Conservation (phyloP, 2,888 invertebrate genomes). For the Drosophila nr. perissopoda region DNA sequence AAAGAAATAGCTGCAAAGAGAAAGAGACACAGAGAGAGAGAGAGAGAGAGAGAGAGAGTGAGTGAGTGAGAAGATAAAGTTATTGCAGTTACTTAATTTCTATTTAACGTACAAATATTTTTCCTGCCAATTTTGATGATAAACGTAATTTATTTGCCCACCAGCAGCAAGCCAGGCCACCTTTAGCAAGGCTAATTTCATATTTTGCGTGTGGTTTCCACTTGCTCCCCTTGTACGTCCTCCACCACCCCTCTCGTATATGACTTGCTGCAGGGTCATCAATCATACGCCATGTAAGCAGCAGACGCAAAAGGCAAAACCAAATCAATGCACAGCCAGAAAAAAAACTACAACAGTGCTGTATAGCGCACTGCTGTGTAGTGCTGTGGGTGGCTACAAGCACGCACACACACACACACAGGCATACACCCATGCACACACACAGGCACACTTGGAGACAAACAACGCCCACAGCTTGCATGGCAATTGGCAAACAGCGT, state of each 20-base stretch:
- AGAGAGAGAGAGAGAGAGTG: not conserved
- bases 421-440: slow-evolving; percentile 13
- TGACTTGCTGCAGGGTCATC: slow-evolving; percentile 68
- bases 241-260: not conserved
- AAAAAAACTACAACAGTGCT: slow-evolving; percentile 24
- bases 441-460: slow-evolving; percentile 5
- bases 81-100: slow-evolving; percentile 60
- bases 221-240: not conserved
- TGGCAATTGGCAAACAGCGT: slow-evolving; percentile 62
- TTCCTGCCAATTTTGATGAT: slow-evolving; percentile 69
- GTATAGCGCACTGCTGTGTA: slow-evolving; percentile 9
- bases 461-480: slow-evolving; percentile 65
- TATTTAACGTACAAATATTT: slow-evolving; percentile 75
- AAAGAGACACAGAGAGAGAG: not conserved
- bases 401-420: slow-evolving; percentile 6
- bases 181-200: slow-evolving; percentile 63
- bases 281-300: slow-evolving; percentile 79
- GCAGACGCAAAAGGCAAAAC: slow-evolving; percentile 50
- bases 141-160: slow-evolving; percentile 66
- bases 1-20: slow-evolving; percentile 7
- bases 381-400: slow-evolving; percentile 50
- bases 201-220: slow-evolving; percentile 57
- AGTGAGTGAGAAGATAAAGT: slow-evolving; percentile 1
- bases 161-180: slow-evolving; percentile 21
- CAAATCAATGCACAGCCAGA: slow-evolving; percentile 40